These are phyloP conservation scores for Calcarius lapponicus DNA, from an alignment of 2,797 vertebrate species.

Conservation along the genomic window DNA sequence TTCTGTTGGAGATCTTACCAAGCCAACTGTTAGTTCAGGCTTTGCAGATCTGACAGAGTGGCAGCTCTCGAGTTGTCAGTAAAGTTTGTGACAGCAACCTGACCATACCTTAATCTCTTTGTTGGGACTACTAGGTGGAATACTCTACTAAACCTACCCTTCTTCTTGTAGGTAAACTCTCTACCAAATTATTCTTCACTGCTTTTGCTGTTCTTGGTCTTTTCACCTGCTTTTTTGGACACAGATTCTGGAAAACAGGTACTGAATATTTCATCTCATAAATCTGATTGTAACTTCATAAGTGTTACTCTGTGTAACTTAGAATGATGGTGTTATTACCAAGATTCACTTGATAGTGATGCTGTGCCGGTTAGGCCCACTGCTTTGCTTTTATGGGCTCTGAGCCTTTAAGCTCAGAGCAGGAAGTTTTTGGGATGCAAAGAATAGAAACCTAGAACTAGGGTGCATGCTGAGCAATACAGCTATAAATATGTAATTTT, in stretches of 20 bases:
- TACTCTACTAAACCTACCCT: not conserved
- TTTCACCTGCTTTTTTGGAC: conserved; percentile 92
- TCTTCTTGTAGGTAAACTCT: conserved; percentile 80
- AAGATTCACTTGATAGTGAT: not conserved
- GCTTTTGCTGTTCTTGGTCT: conserved; percentile 85
- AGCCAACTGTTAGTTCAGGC: not conserved
- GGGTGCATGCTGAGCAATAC: not conserved
- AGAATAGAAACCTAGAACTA: not conserved
- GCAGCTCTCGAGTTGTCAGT: not conserved
- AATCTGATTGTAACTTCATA: not conserved
- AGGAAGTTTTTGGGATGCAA: not conserved
- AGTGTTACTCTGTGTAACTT: not conserved
- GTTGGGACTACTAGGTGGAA: not conserved
- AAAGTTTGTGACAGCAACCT: not conserved
- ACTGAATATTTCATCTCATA: not conserved
- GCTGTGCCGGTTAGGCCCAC: not conserved
- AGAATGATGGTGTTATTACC: not conserved
- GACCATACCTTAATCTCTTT: not conserved
- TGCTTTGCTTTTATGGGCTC: not conserved
- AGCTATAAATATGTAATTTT: not conserved
- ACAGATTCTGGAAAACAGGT: conserved; percentile 97
- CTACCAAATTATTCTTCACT: conserved; percentile 92
- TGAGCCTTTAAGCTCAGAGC: not conserved
- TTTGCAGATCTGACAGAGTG: not conserved
- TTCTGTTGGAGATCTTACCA: not conserved